These are phyloP conservation scores for Syrista parreyssii DNA, from an alignment of 2,888 invertebrate genomes.

Conservation along the genomic window DNA sequence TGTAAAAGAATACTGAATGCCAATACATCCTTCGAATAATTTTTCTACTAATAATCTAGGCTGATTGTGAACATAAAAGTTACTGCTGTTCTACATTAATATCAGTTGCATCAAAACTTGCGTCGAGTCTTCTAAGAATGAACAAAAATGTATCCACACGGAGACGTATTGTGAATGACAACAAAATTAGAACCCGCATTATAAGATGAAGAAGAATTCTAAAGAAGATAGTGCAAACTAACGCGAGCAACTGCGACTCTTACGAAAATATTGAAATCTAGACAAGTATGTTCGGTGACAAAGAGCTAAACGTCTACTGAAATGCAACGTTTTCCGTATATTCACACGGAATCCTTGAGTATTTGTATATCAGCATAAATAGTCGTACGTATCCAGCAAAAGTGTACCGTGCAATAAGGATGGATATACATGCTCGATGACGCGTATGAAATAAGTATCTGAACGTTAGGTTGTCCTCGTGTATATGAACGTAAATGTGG, in stretches of 20 bases:
- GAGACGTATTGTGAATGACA: constrained; percentile 26
- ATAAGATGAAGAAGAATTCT: background rate
- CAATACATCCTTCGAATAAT: background rate
- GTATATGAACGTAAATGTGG: constrained; percentile 58
- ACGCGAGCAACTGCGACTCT: background rate
- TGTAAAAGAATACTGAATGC: no score
- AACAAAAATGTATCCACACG: constrained; percentile 57
- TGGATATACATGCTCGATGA: background rate
- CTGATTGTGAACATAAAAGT: background rate
- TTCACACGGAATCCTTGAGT: background rate
- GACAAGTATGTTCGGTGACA: background rate
- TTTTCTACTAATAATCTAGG: background rate
- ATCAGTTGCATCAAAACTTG: background rate
- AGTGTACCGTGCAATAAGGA: background rate
- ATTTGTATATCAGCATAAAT: background rate
- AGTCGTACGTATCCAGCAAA: background rate
- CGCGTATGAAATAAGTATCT: constrained; percentile 6
- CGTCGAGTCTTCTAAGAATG: background rate
- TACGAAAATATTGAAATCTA: background rate
- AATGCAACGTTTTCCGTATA: background rate
- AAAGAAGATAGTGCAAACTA: background rate
- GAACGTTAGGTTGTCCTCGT: constrained; percentile 28
- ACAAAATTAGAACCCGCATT: background rate
- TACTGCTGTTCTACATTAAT: background rate
- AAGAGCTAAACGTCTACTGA: background rate